Conservation (phyloP, 2,113 vertebrate genomes). For the Micronisus gabar region DNA sequence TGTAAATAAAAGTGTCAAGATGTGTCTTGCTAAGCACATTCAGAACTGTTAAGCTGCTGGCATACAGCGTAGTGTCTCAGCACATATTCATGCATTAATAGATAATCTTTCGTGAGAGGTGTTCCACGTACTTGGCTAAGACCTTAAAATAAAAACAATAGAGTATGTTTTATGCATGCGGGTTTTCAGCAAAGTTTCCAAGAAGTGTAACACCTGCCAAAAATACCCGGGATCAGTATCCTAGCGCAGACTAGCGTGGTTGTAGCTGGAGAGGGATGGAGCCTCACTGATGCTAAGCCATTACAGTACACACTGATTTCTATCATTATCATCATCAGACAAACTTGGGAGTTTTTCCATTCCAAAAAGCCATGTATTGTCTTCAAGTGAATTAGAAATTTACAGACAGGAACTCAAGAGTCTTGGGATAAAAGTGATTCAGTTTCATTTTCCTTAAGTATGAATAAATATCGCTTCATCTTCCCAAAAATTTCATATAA, state of each 20-base stretch:
- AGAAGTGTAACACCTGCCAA: not conserved
- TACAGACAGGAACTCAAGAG: not conserved
- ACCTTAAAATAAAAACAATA: not conserved
- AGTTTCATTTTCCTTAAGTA: not conserved
- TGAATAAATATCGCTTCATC: not conserved
- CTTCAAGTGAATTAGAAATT: not conserved
- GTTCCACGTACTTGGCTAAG: not conserved
- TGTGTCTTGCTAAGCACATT: conserved; percentile 1
- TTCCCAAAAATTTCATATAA: not conserved
- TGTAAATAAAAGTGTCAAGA: conserved; percentile 54
- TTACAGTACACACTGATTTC: not conserved
- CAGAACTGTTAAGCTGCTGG: not conserved
- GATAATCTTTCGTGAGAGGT: not conserved
- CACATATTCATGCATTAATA: not conserved
- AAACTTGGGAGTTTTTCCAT: not conserved
- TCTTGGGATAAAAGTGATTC: not conserved
- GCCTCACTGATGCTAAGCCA: not conserved
- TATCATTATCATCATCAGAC: not conserved
- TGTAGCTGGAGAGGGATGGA: not conserved
- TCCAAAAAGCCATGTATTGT: not conserved
- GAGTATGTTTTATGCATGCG: not conserved
- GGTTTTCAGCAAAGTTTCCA: not conserved
- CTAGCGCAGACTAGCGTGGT: not conserved
- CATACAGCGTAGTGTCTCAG: not conserved
- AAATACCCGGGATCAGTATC: not conserved